Evolutionary conservation across 2,113 vertebrate genomes (phyloP).

Genomic region (Theristicus caerulescens): DNA sequence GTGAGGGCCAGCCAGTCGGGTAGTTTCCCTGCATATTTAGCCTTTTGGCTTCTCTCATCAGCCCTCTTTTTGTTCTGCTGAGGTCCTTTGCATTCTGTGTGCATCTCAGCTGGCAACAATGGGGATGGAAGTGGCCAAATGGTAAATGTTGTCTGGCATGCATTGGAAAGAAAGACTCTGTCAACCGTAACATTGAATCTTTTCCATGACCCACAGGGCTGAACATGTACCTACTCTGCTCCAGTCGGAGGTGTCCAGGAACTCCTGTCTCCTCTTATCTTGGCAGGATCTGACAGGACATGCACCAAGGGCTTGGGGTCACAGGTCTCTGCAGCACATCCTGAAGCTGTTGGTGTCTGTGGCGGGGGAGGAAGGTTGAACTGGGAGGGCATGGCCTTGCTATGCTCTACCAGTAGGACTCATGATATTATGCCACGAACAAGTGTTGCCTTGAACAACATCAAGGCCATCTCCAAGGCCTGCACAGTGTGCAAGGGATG

Average conservation of each 20-base stretch:
- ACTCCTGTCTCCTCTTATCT: background rate
- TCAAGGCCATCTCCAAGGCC: background rate
- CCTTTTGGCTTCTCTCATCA: background rate
- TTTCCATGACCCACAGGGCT: background rate
- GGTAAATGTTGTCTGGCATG: background rate
- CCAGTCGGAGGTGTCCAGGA: background rate
- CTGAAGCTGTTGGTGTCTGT: background rate
- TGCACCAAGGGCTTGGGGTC: accelerated
- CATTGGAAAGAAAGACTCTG: background rate
- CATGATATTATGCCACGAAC: background rate
- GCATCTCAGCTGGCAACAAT: background rate
- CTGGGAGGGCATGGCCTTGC: background rate
- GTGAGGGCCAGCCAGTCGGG: background rate
- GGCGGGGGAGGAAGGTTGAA: background rate
- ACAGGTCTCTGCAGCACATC: background rate
- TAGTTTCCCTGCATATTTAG: background rate
- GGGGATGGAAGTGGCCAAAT: background rate
- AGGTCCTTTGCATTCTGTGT: background rate
- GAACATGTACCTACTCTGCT: background rate
- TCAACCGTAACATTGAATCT: background rate
- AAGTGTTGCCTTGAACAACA: background rate
- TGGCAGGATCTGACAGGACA: background rate
- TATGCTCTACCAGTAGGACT: background rate
- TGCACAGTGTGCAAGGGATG: accelerated
- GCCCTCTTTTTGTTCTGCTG: background rate